Evolutionary conservation across 2,113 vertebrate species (phyloP).

Genomic region (Anguilla japonica): DNA sequence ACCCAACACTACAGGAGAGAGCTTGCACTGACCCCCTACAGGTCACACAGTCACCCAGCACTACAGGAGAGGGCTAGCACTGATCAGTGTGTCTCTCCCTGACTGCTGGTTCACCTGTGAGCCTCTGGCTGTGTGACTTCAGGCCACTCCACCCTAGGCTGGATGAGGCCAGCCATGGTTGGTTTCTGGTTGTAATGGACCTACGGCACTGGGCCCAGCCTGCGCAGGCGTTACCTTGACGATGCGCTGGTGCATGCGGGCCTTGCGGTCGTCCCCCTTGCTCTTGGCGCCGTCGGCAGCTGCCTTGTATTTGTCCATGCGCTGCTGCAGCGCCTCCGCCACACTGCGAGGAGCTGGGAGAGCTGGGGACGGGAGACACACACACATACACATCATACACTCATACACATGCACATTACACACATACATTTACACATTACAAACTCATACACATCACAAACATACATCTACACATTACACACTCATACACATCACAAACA

Average conservation of each 20-base stretch:
- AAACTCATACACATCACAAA: not conserved
- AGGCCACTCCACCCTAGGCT: too few relatives aligned
- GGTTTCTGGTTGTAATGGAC: too few relatives aligned
- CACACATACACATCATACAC: slow-evolving; percentile 12
- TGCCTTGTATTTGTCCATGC: slow-evolving; percentile 81
- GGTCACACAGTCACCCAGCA: too few relatives aligned
- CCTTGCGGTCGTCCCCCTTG: slow-evolving; percentile 85
- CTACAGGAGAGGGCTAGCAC: too few relatives aligned
- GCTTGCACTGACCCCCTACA: too few relatives aligned
- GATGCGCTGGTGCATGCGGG: slow-evolving; percentile 89
- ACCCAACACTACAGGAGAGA: too few relatives aligned
- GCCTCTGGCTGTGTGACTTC: too few relatives aligned
- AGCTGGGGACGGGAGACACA: slow-evolving; percentile 50
- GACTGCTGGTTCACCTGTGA: too few relatives aligned
- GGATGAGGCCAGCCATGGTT: too few relatives aligned
- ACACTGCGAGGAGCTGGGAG: slow-evolving; percentile 71
- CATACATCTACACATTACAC: not conserved
- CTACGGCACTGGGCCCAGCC: too few relatives aligned
- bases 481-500: not conserved
- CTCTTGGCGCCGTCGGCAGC: slow-evolving; percentile 79
- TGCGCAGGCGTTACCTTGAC: slow-evolving; percentile 69
- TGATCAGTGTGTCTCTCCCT: too few relatives aligned
- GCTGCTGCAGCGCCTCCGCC: slow-evolving; percentile 83
- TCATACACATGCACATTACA: slow-evolving; percentile 15
- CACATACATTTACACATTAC: not conserved